Conservation (phyloP, 2,888 invertebrate species). For the Tanytarsus gracilentus region DNA sequence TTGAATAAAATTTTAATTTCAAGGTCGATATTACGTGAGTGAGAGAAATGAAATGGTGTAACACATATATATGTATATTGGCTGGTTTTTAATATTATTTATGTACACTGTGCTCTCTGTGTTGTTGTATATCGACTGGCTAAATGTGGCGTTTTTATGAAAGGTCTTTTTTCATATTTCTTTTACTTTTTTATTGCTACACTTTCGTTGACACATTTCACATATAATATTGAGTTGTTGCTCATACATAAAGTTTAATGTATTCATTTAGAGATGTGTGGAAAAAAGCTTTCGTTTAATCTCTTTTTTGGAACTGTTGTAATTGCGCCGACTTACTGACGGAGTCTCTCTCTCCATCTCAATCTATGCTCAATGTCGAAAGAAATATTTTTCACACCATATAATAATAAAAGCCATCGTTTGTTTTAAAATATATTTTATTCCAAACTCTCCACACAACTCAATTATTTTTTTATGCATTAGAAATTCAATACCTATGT, state of each 20-base stretch:
- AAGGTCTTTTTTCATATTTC: slow-evolving; percentile 8
- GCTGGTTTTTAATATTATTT: slow-evolving; percentile 8
- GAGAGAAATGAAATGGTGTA: slow-evolving; percentile 29
- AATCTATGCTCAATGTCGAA: too few species aligned
- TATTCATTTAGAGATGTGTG: background rate
- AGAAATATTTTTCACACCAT: too few species aligned
- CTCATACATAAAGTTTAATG: too few species aligned
- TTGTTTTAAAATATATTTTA: too few species aligned
- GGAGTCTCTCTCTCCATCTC: too few species aligned
- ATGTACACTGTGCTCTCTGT: background rate
- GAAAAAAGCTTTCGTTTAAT: too few species aligned
- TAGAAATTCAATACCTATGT: too few species aligned
- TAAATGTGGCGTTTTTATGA: background rate
- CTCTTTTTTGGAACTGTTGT: too few species aligned
- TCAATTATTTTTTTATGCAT: too few species aligned
- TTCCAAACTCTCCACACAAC: too few species aligned
- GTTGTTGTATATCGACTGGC: background rate
- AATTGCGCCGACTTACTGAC: too few species aligned
- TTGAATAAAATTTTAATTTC: slow-evolving; percentile 22
- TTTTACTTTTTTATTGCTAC: slow-evolving; percentile 9
- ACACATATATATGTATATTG: background rate
- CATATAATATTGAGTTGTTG: background rate
- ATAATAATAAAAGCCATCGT: too few species aligned
- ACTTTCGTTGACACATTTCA: background rate
- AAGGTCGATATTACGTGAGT: slow-evolving; percentile 29